A percentile compares a stretch with the other conserved stretches of the same genome.
phyloP scores from a whole-genome alignment of 2,113 vertebrate genomes.

The Coracopsis vasa region DNA sequence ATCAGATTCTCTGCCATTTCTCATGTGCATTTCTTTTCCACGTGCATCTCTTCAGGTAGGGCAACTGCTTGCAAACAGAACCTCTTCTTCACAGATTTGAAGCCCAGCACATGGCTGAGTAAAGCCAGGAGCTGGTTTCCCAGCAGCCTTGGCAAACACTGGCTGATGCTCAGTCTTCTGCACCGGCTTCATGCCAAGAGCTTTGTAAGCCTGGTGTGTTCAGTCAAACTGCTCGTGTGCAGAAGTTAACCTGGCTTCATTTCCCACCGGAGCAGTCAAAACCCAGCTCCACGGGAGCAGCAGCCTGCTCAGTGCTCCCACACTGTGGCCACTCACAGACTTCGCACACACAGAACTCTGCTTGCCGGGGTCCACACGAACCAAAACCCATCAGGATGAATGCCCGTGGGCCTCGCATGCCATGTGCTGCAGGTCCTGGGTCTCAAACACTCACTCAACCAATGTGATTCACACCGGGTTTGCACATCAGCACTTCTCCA shows the following conservation, averaged over 20 bases:
- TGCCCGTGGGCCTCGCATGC: accelerated
- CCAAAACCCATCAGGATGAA: accelerated
- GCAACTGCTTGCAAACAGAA: not conserved
- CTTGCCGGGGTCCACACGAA: accelerated
- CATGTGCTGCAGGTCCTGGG: not conserved
- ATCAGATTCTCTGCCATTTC: not conserved
- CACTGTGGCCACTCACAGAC: not conserved
- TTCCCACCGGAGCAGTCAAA: accelerated
- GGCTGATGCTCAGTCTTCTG: not conserved
- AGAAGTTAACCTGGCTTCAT: not conserved
- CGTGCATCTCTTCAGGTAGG: not conserved
- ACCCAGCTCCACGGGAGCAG: not conserved
- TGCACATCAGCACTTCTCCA: not conserved
- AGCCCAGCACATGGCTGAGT: not conserved
- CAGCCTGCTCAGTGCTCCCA: not conserved
- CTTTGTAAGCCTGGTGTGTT: accelerated
- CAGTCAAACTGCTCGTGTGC: not conserved
- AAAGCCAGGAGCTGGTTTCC: not conserved
- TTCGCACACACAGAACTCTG: not conserved
- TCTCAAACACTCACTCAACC: not conserved
- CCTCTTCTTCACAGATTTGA: not conserved
- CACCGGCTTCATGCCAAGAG: not conserved
- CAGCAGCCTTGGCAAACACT: not conserved
- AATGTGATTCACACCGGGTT: not conserved
- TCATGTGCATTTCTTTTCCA: not conserved